These are phyloP conservation scores for Todus mexicanus DNA, from an alignment of 2,797 vertebrate species.

Conservation along the genomic window DNA sequence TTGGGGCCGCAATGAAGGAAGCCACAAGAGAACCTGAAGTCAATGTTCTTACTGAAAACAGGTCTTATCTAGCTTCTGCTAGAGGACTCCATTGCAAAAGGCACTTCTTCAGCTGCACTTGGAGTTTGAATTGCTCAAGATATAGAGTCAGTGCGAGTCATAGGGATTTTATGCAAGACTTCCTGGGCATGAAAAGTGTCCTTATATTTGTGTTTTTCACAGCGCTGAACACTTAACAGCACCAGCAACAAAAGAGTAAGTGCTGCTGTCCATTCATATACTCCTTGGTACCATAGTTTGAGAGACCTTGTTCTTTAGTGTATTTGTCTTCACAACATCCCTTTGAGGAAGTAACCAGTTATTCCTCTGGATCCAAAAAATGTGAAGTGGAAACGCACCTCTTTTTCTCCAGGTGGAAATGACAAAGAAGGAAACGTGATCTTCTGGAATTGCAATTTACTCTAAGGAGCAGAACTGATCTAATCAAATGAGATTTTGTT, in stretches of 20 bases:
- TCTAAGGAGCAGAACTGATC: neutral
- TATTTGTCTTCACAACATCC: neutral
- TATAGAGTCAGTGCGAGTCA: neutral
- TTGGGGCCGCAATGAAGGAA: neutral
- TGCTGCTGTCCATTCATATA: neutral
- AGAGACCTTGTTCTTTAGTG: neutral
- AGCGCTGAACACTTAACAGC: neutral
- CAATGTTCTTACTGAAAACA: neutral
- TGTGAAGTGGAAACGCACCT: neutral
- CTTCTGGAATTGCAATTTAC: neutral
- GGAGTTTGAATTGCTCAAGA: neutral
- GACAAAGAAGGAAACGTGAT: neutral
- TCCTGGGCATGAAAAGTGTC: neutral
- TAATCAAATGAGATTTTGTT: neutral
- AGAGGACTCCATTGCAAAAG: neutral
- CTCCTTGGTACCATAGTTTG: neutral
- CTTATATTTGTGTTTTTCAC: constrained; percentile 26
- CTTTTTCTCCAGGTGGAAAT: neutral
- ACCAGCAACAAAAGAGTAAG: neutral
- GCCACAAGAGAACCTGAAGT: neutral
- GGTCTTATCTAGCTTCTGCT: neutral
- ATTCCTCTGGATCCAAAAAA: neutral
- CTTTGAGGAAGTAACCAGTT: neutral
- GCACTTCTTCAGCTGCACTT: neutral
- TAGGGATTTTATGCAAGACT: neutral